A percentile compares a stretch with the other conserved stretches of the same genome.
phyloP scores from a whole-genome alignment of 1,140 invertebrate species.

The Thrips palmi region DNA sequence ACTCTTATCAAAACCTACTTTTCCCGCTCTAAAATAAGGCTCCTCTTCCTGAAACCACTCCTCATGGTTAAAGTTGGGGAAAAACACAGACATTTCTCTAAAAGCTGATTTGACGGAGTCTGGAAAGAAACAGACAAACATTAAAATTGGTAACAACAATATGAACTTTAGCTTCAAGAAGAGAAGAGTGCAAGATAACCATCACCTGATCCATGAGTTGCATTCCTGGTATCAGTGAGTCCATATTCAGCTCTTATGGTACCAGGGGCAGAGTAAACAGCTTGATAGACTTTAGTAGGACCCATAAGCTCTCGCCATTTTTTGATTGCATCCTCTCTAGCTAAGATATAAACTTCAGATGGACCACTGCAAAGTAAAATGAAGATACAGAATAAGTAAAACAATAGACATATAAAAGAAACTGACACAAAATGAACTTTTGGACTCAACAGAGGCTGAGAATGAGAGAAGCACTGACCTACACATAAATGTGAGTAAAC shows the following conservation, averaged over 20 bases:
- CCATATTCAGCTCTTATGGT: constrained; percentile 67
- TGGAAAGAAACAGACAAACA: constrained; percentile 24
- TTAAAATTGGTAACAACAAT: background rate
- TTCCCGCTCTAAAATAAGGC: constrained; percentile 22
- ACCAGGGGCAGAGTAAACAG: constrained; percentile 55
- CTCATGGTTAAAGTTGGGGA: constrained; percentile 50
- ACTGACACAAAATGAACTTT: constrained; percentile 1
- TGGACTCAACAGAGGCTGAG: background rate
- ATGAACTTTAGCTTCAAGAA: background rate
- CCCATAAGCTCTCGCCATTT: constrained; percentile 72
- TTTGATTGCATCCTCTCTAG: constrained; percentile 49
- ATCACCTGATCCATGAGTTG: constrained; percentile 75
- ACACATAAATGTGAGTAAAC: constrained; percentile 68
- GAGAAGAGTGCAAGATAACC: constrained; percentile 16
- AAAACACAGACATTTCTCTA: constrained; percentile 64
- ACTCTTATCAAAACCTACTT: constrained; percentile 22
- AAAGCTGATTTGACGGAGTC: constrained; percentile 58
- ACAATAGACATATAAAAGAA: constrained; percentile 1
- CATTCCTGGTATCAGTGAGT: constrained; percentile 81
- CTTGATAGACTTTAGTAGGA: constrained; percentile 68
- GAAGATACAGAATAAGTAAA: constrained; percentile 3
- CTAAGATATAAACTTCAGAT: constrained; percentile 57
- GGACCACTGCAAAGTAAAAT: constrained; percentile 46
- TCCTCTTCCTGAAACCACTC: constrained; percentile 35
- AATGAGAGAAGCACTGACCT: constrained; percentile 30